Evolutionary conservation across 2,888 invertebrate genomes (phyloP).

Genomic region (Volucella zonaria): DNA sequence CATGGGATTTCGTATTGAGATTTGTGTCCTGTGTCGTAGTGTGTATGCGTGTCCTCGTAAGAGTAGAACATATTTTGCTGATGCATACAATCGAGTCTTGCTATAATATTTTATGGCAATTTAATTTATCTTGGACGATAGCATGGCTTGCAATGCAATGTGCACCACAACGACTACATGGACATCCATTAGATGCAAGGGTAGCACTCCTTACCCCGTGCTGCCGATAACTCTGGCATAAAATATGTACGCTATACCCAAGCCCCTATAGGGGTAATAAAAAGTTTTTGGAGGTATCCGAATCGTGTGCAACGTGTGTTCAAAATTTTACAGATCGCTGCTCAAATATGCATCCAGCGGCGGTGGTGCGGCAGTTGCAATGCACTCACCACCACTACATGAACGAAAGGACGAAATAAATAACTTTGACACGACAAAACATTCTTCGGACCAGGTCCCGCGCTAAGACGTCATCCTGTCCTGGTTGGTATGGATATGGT

Average conservation of each 20-base stretch:
- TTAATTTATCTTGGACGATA: conserved; percentile 61
- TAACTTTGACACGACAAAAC: conserved; percentile 47
- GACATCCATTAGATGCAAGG: conserved; percentile 48
- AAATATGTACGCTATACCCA: neutral
- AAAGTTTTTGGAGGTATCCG: conserved; percentile 53
- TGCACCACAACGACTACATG: conserved; percentile 25
- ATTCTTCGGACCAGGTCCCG: conserved; percentile 21
- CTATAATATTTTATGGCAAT: conserved; percentile 62
- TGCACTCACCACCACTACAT: conserved; percentile 52
- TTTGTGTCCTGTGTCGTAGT: neutral
- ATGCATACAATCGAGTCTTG: conserved; percentile 9
- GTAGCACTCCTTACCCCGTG: conserved; percentile 1
- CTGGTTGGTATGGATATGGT: neutral
- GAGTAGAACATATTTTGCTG: neutral
- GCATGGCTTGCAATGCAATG: conserved; percentile 30
- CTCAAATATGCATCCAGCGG: conserved; percentile 65
- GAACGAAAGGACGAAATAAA: conserved; percentile 68
- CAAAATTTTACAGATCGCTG: conserved; percentile 69
- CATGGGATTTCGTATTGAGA: conserved; percentile 17
- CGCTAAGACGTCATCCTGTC: conserved; percentile 28
- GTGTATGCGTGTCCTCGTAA: neutral
- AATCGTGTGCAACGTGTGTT: conserved; percentile 70
- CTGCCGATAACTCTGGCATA: neutral
- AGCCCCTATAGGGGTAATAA: conserved; percentile 34
- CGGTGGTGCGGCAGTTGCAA: conserved; percentile 41